Evolutionary conservation across 1,140 invertebrate genomes (phyloP), one percentile per base, ranked within the genome.

Genomic region (Drosophila chauvacae): DNA sequence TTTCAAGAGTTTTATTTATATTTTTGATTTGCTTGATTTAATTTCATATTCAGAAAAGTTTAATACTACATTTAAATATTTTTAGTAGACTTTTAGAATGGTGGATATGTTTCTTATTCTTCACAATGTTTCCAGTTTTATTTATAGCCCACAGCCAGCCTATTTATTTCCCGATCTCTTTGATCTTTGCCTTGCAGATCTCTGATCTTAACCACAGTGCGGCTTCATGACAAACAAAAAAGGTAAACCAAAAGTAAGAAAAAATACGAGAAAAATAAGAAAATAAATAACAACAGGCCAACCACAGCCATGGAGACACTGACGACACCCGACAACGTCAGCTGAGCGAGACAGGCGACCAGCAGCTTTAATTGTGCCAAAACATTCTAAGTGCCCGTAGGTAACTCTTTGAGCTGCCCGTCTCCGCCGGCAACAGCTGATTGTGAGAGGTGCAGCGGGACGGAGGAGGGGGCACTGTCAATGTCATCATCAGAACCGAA

Each of bases 351-450:
- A 64, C 58, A 63, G 51, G 47, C 70, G 65, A 62, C 77, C 76
- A 80, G 80, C 85, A 81, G 81, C 81, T 87, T 88, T 90, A 90
- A 90, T 79, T 88, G 71, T 88, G 74, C 81, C 85, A 88, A 78
- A 88, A 81, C 73, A 88, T 87, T 88, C 65, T 74, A 71, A 80
- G 80, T 88, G 70, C 80, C 84, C 84, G 84, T 83, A 88, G 77
- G 61, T 77, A 61, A 61, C 61, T 75, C 73, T 83, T 81, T 83
- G 80, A 77, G 78, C 61, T 65, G 26, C 51, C 58, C 63, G 63
- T 77, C 51, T 55, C 73, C 37, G 48, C 57, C 60, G 57, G 65
- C 72, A 62, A 75, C 42, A 79, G 83, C 77, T 74, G 64, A 80
- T 68, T 70, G 44, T 11, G 48, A 33, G n/a, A 45, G 55, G 58